A percentile compares a stretch with the other conserved stretches of the same genome.
Conservation (phyloP, 2,113 vertebrate genomes). For the Hyperoodon ampullatus region DNA sequence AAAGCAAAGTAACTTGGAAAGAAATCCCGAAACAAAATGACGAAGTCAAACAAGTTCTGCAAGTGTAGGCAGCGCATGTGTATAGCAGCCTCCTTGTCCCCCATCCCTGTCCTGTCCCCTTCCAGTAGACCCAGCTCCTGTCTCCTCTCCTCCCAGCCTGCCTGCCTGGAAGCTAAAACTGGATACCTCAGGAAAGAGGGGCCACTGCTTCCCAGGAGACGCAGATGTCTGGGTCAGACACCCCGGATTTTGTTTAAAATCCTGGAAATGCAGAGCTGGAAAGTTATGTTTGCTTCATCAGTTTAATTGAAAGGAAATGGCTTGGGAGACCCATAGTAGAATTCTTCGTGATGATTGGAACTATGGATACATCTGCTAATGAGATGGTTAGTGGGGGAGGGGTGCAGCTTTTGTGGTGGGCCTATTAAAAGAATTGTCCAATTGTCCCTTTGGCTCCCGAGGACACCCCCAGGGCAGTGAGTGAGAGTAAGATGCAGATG, state of each 20-base stretch:
- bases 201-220: neutral
- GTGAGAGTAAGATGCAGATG: neutral
- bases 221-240: neutral
- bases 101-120: neutral
- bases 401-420: neutral
- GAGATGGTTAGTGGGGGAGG: neutral
- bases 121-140: neutral
- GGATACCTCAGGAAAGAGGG: no score
- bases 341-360: neutral
- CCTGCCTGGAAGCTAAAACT: neutral
- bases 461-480: neutral
- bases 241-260: neutral
- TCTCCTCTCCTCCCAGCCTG: neutral
- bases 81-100: neutral
- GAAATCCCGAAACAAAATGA: neutral
- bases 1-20: neutral
- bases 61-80: neutral
- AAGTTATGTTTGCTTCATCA: neutral
- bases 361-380: neutral
- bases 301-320: conserved; percentile 3
- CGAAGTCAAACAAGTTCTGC: neutral
- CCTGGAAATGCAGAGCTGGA: neutral
- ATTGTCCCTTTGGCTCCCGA: neutral
- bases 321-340: neutral
- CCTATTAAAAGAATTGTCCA: neutral